Base-by-base conservation (phyloP, 2,888 invertebrate species). In the Acrobasis suavella region DNA sequence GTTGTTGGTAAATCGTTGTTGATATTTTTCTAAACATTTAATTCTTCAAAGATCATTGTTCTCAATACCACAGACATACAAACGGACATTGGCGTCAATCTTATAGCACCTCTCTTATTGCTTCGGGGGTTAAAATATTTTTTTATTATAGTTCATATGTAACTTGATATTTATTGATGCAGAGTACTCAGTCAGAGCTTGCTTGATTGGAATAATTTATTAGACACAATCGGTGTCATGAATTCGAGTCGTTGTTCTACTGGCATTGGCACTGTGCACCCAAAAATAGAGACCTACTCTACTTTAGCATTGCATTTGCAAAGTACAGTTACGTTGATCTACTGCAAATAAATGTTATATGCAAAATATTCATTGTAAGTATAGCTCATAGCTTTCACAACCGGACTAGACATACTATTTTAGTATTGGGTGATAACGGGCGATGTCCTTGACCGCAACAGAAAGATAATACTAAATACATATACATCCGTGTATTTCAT, bases 371-470 rank as follows among this genome's bases (percentile, higher is more conserved):
- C n/a, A 12, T 42, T 14, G 10, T 12, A 42, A 9, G 7, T 10
- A 39, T n/a, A n/a, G n/a, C 22, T 22, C 22, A 22, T 22, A 22
- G 22, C 22, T 22, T 12, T 46, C 46, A 64, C 61, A 61, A 15
- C 39, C 52, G 39, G 32, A 12, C 50, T 32, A 42, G 12, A 3
- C 0, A 8, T 58, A 64, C 58, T 61, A 61, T 38, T 46, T 17
- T 50, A 16, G 46, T 49, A 58, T 17, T 14, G 9, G 22, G 7
- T 46, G 46, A 58, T 12, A n/a, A 50, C 22, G 64, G 59, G 59
- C 62, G 50, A 55, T 42, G 60, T 61, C 64, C 64, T 64, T 64
- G 58, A 54, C 60, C 58, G 22, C 12, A 16, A 59, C 17, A 17
- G 3, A 60, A 52, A 38, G 62, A 61, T 60, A 56, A 15, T 58